Evolutionary conservation across 2,797 vertebrate genomes (phyloP).

Genomic region (Tauraco hartlaubi): DNA sequence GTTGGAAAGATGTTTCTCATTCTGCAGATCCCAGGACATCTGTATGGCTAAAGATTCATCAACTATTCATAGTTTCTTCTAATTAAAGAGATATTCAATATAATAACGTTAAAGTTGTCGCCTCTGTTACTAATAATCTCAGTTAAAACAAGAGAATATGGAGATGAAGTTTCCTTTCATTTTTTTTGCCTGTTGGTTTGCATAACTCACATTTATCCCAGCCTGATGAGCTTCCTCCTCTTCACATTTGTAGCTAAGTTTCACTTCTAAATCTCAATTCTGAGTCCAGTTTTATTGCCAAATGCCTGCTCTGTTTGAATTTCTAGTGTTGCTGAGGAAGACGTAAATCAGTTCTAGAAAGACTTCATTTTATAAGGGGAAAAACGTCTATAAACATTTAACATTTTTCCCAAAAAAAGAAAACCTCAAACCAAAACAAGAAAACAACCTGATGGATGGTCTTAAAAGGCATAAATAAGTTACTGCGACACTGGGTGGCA

Average conservation of each 20-base stretch:
- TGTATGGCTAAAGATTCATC: background rate
- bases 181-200: background rate
- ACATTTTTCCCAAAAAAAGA: background rate
- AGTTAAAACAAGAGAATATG: background rate
- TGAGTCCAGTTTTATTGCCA: background rate
- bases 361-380: background rate
- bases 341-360: background rate
- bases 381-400: background rate
- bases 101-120: background rate
- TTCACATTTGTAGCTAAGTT: background rate
- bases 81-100: background rate
- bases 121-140: background rate
- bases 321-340: background rate
- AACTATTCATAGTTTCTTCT: constrained; percentile 32
- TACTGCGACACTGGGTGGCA: background rate
- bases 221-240: background rate
- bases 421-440: background rate
- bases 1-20: constrained; percentile 42
- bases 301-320: background rate
- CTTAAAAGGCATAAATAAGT: background rate
- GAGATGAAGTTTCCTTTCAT: background rate
- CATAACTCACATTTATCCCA: background rate
- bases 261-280: background rate
- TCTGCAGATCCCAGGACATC: constrained; percentile 15
- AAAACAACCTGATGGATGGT: background rate